Percentiles rank a stretch among this genome's conserved stretches.
These are phyloP conservation scores for Fissipunctia ypsillon DNA, from an alignment of 2,888 invertebrate genomes.

Conservation along the genomic window DNA sequence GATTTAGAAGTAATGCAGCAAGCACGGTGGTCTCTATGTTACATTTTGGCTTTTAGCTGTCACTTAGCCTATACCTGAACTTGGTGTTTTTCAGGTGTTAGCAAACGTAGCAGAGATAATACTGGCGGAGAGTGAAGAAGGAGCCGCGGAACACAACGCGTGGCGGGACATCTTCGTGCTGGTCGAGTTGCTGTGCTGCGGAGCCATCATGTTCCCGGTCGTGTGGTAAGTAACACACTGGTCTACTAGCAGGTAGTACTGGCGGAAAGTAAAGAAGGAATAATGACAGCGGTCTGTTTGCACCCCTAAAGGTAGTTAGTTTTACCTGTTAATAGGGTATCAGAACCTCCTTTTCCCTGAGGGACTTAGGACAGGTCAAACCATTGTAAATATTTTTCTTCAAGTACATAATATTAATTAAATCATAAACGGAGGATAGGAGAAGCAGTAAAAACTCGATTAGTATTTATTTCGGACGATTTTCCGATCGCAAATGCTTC, in stretches of 20 bases:
- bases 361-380: too few species aligned
- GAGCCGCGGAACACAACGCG: conserved; percentile 96
- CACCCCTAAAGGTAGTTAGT: too few species aligned
- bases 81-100: conserved; percentile 92
- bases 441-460: too few species aligned
- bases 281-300: too few species aligned
- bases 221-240: conserved; percentile 93
- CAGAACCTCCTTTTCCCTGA: too few species aligned
- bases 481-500: too few species aligned
- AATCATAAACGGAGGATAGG: too few species aligned
- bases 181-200: conserved; percentile 98
- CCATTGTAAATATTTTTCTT: too few species aligned
- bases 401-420: too few species aligned
- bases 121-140: conserved; percentile 98
- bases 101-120: conserved; percentile 99
- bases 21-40: not conserved
- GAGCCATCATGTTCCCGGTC: conserved; percentile 98
- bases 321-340: too few species aligned
- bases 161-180: conserved; percentile 98
- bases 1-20: not conserved
- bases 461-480: too few species aligned
- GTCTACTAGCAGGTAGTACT: not conserved
- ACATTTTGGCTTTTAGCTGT: not conserved
- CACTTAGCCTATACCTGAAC: not conserved
- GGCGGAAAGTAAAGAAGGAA: not conserved